Base-by-base conservation (phyloP, 2,797 vertebrate genomes). In the Danio tinwini region DNA sequence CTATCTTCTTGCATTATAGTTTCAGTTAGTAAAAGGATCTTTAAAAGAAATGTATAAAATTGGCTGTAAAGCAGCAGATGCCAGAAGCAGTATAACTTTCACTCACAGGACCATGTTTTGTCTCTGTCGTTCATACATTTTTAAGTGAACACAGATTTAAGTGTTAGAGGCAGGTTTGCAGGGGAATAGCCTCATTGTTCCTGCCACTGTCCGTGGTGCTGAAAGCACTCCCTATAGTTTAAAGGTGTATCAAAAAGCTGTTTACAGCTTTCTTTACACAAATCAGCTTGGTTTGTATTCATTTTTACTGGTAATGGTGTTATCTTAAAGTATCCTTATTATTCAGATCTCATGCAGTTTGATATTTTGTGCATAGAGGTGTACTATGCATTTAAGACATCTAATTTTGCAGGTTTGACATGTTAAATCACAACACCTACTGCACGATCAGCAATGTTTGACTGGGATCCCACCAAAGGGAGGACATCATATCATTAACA, bases 151-250 rank as follows among this genome's bases (percentile, higher is more conserved):
- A 81, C 21, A 12, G 73, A 72, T 65, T 44, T 56, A 55, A 42
- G 47, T n/a, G 37, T 59, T 49, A 45, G 63, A 74, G 59, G 81
- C 44, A 74, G 83, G 81, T 83, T 65, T 87, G 88, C 87, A 88
- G 86, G 82, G 82, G 84, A 87, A 52, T 45, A 69, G 62, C 85
- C 78, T 52, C 83, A 68, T 84, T 85, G 88, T 86, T 84, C 45
- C 86, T 83, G 87, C 9, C 74, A 88, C 93, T 94, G 89, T 93
- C 93, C 93, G 83, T 92, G 92, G 92, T 94, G 85, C 93, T 93
- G 92, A 90, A 92, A 72, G 9, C 7, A 29, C 49, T 64, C 9
- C 12, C 4, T 5, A 37, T 21, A 69, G 16, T 21, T 11, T 58
- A 6, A 65, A 29, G 6, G 5, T 55, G 53, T 16, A 58, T 1